Conservation (phyloP, 2,113 vertebrate species). For the Nannobrachium achirus region DNA sequence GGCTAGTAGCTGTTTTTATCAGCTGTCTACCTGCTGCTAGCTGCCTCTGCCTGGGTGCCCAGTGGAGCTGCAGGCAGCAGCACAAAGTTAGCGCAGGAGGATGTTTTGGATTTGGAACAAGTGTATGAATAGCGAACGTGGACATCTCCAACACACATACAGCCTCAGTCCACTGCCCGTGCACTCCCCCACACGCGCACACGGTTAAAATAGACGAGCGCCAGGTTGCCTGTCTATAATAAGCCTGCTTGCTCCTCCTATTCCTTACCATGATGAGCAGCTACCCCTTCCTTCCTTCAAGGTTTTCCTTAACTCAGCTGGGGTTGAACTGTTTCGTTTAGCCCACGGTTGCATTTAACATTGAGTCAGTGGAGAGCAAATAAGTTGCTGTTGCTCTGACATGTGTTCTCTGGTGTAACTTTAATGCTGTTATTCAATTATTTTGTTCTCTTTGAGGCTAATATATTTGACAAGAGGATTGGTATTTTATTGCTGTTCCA, state of each 20-base stretch:
- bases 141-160: slow-evolving; percentile 37
- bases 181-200: slow-evolving; percentile 34
- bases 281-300: slow-evolving; percentile 32
- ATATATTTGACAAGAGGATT: background rate
- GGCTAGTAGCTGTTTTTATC: slow-evolving; percentile 9
- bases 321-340: too few relatives aligned
- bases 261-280: slow-evolving; percentile 62
- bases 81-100: slow-evolving; percentile 71
- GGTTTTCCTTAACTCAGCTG: slow-evolving; percentile 1
- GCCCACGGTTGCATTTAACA: too few relatives aligned
- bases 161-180: slow-evolving; percentile 25
- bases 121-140: slow-evolving; percentile 38
- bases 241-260: slow-evolving; percentile 66
- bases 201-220: slow-evolving; percentile 71
- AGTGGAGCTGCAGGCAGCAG: slow-evolving; percentile 12
- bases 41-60: slow-evolving; percentile 31
- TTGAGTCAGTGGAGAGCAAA: too few relatives aligned
- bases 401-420: background rate
- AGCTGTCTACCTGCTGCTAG: slow-evolving; percentile 34
- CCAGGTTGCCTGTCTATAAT: slow-evolving; percentile 70
- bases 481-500: background rate
- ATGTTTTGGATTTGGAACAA: slow-evolving; percentile 77
- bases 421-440: background rate
- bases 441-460: too few relatives aligned
- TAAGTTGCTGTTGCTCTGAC: too few relatives aligned